Percentiles rank a stretch among this genome's conserved stretches.
These are phyloP conservation scores for Coendou prehensilis DNA, from an alignment of 2,797 vertebrate species.

Conservation along the genomic window DNA sequence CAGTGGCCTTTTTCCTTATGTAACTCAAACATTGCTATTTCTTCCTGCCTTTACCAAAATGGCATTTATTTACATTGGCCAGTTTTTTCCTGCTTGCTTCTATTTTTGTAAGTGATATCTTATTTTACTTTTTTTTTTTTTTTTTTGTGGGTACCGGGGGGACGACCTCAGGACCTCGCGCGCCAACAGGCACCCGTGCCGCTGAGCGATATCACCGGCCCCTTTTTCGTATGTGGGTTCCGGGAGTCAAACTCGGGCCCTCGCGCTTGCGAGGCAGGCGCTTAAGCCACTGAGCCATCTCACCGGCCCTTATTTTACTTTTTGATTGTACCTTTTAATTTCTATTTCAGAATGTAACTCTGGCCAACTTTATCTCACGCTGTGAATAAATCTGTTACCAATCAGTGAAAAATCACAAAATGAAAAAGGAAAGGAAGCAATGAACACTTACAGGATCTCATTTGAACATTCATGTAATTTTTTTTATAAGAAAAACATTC, in stretches of 20 bases:
- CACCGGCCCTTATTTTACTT: background rate
- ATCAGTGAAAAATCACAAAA: constrained; percentile 63
- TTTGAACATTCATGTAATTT: constrained; percentile 52
- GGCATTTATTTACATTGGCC: constrained; percentile 66
- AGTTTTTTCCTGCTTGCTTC: constrained; percentile 16
- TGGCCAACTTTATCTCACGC: constrained; percentile 47
- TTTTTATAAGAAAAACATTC: constrained; percentile 73
- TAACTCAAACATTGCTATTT: constrained; percentile 77
- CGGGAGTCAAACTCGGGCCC: too few species aligned
- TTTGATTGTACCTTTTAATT: background rate
- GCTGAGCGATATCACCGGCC: too few species aligned
- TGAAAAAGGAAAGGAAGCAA: background rate
- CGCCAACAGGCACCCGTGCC: too few species aligned
- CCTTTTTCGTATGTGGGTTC: too few species aligned
- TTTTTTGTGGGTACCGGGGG: too few species aligned
- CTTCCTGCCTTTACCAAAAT: constrained; percentile 70
- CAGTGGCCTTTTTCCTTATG: constrained; percentile 73
- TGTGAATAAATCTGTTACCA: constrained; percentile 45
- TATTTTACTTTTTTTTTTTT: background rate
- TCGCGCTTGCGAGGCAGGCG: too few species aligned
- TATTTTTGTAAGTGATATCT: constrained; percentile 30
- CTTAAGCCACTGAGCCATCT: too few species aligned
- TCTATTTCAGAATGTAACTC: constrained; percentile 58
- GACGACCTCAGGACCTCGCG: too few species aligned
- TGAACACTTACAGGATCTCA: constrained; percentile 46